Percentiles rank a stretch among this genome's conserved stretches.
Evolutionary conservation across 2,797 vertebrate genomes (phyloP).

Genomic region (Gymnoscopelus microlampas): DNA sequence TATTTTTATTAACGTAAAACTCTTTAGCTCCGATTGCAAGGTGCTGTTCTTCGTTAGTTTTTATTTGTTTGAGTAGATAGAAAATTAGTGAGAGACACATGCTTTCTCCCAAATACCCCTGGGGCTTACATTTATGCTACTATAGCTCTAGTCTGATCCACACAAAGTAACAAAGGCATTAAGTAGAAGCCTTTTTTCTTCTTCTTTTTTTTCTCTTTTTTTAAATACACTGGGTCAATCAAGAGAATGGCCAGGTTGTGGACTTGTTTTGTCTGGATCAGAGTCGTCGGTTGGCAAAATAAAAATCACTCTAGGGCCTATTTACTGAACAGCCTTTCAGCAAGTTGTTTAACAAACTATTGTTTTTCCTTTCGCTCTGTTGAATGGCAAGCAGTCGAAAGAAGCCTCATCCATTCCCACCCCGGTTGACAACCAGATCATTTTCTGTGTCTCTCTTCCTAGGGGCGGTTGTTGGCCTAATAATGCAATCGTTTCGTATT

Average conservation of each 20-base stretch:
- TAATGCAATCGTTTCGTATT: neutral
- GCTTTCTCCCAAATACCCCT: too few species aligned
- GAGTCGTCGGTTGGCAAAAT: too few species aligned
- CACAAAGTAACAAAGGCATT: conserved; percentile 10
- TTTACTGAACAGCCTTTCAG: neutral
- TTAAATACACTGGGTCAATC: neutral
- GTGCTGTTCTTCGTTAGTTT: neutral
- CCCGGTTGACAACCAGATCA: conserved; percentile 1
- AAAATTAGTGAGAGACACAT: too few species aligned
- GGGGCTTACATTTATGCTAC: too few species aligned
- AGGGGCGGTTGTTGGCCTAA: conserved; percentile 13
- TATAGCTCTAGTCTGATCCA: neutral
- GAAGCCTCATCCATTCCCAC: neutral
- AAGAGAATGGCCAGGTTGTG: too few species aligned
- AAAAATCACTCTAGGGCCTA: neutral
- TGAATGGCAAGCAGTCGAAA: neutral
- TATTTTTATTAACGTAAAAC: too few species aligned
- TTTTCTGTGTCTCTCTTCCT: neutral
- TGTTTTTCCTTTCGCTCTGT: neutral
- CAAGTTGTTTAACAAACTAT: neutral
- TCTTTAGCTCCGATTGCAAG: too few species aligned
- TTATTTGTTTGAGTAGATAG: neutral
- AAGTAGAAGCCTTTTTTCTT: neutral
- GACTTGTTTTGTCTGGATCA: too few species aligned
- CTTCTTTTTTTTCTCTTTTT: neutral